A percentile compares a stretch with the other conserved stretches of the same genome.
Conservation (phyloP, 2,113 vertebrate species). For the Salvelinus alpinus region DNA sequence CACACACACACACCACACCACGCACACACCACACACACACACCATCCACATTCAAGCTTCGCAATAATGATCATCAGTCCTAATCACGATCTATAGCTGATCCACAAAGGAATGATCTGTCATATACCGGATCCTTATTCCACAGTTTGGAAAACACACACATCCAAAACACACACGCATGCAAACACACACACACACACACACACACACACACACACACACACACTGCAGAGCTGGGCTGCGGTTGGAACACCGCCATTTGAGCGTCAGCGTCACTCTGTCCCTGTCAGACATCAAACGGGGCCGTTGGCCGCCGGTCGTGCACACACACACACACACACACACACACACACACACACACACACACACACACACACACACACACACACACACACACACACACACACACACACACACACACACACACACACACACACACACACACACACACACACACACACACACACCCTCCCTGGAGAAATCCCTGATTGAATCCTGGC, state of each 20-base stretch:
- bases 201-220: background rate
- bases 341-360: too few relatives aligned
- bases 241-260: slow-evolving; percentile 31
- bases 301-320: slow-evolving; percentile 78
- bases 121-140: background rate
- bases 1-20: too few relatives aligned
- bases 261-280: slow-evolving; percentile 52
- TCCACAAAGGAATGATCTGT: background rate
- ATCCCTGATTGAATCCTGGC: slow-evolving; percentile 96
- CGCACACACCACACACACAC: background rate
- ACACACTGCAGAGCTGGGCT: slow-evolving; percentile 15
- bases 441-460: too few relatives aligned
- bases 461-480: slow-evolving; percentile 74
- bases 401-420: too few relatives aligned
- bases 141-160: background rate
- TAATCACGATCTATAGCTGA: slow-evolving; percentile 8
- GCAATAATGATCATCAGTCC: background rate
- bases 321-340: slow-evolving; percentile 27
- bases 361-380: too few relatives aligned
- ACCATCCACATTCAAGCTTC: background rate
- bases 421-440: too few relatives aligned
- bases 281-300: slow-evolving; percentile 78
- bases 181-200: background rate
- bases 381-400: too few relatives aligned
- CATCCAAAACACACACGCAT: background rate